Base-by-base conservation (phyloP, 2,888 invertebrate species). In the Hirtodrosophila duncani region DNA sequence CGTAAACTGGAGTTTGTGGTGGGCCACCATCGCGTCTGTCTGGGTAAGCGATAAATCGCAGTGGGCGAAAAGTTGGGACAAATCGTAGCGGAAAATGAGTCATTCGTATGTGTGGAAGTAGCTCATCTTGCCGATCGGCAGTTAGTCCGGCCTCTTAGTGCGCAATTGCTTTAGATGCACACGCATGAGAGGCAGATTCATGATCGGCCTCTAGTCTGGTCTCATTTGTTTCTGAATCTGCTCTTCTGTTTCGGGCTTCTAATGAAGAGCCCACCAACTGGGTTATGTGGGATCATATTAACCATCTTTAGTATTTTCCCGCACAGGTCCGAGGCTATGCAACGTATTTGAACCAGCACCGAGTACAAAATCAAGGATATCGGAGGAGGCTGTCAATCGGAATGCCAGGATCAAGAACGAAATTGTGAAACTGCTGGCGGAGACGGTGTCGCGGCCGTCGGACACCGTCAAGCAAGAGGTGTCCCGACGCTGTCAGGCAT, bases 1-100 rank as follows among this genome's bases (percentile, higher is more conserved):
- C 91, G 91, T 82, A 92, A 93, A 85, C 87, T 98, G 41, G 97
- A 98, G 83, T 96, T 96, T 85, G 92, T 98, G 39, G 92, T 93
- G 67, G 96, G 95, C 18, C 92, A 95, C 83, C 95, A 97, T 87
- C 88, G 91, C 46, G 91, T 97, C 1, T 81, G 94, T 55, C 91
- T 93, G 89, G 86, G 93, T 92, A 86, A 85, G 67, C 48, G 2
- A 11, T 20, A 10, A 1, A 2, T 7, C 9, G n/a, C n/a, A n/a
- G n/a, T n/a, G n/a, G n/a, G n/a, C n/a, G n/a, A n/a, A n/a, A n/a
- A n/a, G n/a, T n/a, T n/a, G n/a, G n/a, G n/a, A n/a, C n/a, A n/a
- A n/a, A n/a, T n/a, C n/a, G n/a, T n/a, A n/a, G n/a, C n/a, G n/a
- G n/a, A n/a, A n/a, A n/a, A n/a, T n/a, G n/a, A n/a, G n/a, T n/a